Conservation (phyloP, 1,140 invertebrate genomes). For the Cotesia glomerata region DNA sequence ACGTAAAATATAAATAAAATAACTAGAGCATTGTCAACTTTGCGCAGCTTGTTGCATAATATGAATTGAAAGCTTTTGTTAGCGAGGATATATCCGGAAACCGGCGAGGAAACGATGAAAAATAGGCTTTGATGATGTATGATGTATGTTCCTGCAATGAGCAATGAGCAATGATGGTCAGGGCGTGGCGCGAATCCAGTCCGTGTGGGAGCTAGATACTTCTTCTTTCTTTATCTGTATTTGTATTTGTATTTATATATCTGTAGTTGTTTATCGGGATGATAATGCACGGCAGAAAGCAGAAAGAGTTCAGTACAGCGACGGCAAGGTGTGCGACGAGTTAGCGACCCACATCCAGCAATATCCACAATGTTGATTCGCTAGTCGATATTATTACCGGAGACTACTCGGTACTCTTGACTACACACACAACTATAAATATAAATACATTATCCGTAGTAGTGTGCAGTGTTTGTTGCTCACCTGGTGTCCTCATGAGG, state of each 20-base stretch:
- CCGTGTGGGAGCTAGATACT: too few species aligned
- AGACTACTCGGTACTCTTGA: neutral
- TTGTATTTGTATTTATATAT: too few species aligned
- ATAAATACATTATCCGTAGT: neutral
- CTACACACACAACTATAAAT: neutral
- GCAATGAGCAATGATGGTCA: slow-evolving; percentile 25
- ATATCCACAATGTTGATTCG: slow-evolving; percentile 13
- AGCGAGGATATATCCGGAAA: neutral
- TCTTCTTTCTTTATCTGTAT: too few species aligned
- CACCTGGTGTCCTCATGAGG: slow-evolving; percentile 16
- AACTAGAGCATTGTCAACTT: too few species aligned
- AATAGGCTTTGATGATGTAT: slow-evolving; percentile 7
- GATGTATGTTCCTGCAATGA: neutral
- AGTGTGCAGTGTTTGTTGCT: neutral
- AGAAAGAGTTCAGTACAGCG: neutral
- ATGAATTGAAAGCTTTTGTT: neutral
- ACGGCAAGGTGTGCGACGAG: slow-evolving; percentile 36
- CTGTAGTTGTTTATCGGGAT: neutral
- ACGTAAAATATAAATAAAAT: too few species aligned
- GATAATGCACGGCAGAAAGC: neutral
- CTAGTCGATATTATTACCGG: slow-evolving; percentile 4
- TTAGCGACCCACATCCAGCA: slow-evolving; percentile 55
- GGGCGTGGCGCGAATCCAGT: too few species aligned
- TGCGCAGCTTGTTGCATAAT: too few species aligned
- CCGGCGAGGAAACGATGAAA: neutral